phyloP scores from a whole-genome alignment of 2,113 vertebrate genomes.

The Alces alces region DNA sequence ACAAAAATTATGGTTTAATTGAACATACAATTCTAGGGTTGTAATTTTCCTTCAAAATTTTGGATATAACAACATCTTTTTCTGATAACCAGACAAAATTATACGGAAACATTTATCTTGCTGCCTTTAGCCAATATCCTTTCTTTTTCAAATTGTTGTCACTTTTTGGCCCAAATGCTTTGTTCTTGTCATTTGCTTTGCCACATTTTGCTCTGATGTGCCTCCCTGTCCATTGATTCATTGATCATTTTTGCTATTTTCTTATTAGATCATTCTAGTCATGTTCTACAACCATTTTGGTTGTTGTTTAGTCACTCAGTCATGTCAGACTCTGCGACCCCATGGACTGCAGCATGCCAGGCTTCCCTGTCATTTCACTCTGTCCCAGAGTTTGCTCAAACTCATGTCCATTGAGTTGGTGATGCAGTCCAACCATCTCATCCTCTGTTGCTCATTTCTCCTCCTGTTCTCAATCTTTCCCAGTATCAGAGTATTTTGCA shows the following conservation, averaged over 20 bases:
- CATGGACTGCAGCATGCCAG: not conserved
- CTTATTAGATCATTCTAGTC: not conserved
- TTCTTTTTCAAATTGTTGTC: not conserved
- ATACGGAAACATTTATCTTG: not conserved
- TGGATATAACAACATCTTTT: not conserved
- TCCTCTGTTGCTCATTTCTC: not conserved
- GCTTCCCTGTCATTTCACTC: not conserved
- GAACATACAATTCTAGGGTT: not conserved
- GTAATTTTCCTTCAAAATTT: not conserved
- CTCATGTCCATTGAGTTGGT: not conserved
- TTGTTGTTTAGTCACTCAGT: not conserved
- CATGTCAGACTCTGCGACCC: fast-evolving
- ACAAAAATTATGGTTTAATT: not conserved
- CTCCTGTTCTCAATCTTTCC: not conserved
- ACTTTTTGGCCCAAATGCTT: not conserved
- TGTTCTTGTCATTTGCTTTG: not conserved
- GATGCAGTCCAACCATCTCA: not conserved
- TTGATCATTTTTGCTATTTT: not conserved
- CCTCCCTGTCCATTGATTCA: not conserved
- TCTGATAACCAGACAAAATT: not conserved
- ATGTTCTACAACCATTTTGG: not conserved
- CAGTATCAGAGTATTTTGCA: not conserved
- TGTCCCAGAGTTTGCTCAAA: not conserved
- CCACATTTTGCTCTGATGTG: not conserved
- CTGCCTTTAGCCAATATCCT: not conserved